Percentiles rank a stretch among this genome's conserved stretches.
These are phyloP conservation scores for Ptycholaimellus sp. DNA, from an alignment of 2,888 invertebrate genomes.

Conservation along the genomic window DNA sequence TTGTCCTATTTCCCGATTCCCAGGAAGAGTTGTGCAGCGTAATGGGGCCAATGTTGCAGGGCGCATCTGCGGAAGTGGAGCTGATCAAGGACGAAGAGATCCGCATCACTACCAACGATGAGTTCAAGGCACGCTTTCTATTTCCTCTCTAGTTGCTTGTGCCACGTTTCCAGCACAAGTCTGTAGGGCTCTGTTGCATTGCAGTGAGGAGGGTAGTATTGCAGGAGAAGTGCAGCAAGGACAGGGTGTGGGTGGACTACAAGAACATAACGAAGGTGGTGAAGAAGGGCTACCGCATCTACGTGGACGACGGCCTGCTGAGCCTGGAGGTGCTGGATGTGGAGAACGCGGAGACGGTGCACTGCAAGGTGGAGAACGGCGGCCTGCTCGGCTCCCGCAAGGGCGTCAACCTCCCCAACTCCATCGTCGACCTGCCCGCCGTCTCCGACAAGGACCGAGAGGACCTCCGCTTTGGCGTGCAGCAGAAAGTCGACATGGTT, in stretches of 20 bases:
- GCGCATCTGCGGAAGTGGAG: slow-evolving; percentile 65
- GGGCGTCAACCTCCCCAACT: slow-evolving; percentile 83
- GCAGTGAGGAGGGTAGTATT: too few species aligned
- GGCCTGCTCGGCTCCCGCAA: slow-evolving; percentile 76
- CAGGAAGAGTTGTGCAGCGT: too few species aligned
- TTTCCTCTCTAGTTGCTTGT: too few species aligned
- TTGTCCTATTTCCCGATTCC: too few species aligned
- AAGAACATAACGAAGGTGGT: slow-evolving; percentile 76
- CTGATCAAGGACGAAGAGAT: slow-evolving; percentile 56
- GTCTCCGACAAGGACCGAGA: slow-evolving; percentile 80
- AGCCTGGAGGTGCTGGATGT: too few species aligned
- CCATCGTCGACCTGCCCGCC: slow-evolving; percentile 79
- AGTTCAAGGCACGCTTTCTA: too few species aligned
- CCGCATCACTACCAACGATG: slow-evolving; percentile 55
- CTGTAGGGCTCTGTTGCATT: too few species aligned
- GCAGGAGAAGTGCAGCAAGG: slow-evolving; percentile 50
- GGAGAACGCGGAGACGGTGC: slow-evolving; percentile 31
- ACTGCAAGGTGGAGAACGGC: slow-evolving; percentile 75
- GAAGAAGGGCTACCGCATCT: slow-evolving; percentile 50
- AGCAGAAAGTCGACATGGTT: too few species aligned
- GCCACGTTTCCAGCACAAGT: too few species aligned
- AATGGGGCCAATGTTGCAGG: too few species aligned
- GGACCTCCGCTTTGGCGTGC: slow-evolving; percentile 23
- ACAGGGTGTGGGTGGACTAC: slow-evolving; percentile 63
- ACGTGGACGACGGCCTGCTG: slow-evolving; percentile 84